Evolutionary conservation across 2,113 vertebrate genomes (phyloP).

Genomic region (Ibidorhyncha struthersii): DNA sequence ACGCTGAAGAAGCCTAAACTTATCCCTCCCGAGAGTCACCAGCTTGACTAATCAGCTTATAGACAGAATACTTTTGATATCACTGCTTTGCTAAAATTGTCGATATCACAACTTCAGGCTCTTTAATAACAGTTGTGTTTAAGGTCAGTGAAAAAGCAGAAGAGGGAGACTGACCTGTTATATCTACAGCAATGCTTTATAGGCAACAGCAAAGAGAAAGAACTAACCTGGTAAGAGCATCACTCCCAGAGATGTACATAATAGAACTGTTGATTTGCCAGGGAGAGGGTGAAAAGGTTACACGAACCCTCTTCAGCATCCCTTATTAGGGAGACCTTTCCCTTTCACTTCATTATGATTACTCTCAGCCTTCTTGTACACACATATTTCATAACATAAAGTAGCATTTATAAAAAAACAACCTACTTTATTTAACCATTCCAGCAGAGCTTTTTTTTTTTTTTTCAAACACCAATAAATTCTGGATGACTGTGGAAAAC

Average conservation of each 20-base stretch:
- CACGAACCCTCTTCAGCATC: neutral
- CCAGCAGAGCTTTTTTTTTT: neutral
- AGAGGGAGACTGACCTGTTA: neutral
- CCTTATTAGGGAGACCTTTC: neutral
- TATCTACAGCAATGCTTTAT: neutral
- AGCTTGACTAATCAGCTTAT: neutral
- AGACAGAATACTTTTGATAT: neutral
- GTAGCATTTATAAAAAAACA: neutral
- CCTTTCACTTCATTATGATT: neutral
- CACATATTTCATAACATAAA: neutral
- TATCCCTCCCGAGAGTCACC: neutral
- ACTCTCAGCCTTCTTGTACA: neutral
- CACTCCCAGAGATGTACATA: rapidly evolving
- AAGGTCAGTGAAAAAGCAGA: neutral
- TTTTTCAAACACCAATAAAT: neutral
- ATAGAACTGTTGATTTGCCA: neutral
- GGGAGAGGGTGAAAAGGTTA: neutral
- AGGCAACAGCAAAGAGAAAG: neutral
- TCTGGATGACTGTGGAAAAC: neutral
- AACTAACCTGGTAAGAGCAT: neutral
- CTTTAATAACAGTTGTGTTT: neutral
- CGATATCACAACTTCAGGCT: neutral
- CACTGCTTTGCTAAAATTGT: neutral
- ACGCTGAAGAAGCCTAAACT: neutral
- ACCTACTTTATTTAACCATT: neutral